phyloP scores from a whole-genome alignment of 1,140 invertebrate genomes.

The Nebria ingens region DNA sequence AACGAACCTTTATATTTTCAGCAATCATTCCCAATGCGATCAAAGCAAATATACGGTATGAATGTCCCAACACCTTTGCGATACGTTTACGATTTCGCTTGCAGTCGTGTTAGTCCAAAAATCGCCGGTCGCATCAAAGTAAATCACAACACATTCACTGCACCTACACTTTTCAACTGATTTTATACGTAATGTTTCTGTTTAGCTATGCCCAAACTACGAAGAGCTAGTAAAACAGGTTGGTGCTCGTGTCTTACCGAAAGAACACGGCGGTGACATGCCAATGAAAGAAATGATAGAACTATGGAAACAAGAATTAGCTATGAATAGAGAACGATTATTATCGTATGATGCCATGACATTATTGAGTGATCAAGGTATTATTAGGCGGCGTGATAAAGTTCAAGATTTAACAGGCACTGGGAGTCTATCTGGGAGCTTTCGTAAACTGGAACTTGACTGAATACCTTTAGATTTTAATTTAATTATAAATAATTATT shows the following conservation, averaged over 20 bases:
- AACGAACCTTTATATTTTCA: too few relatives aligned
- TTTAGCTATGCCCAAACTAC: not conserved
- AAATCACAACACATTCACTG: constrained; percentile 26
- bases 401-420: constrained; percentile 37
- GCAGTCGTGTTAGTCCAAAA: constrained; percentile 55
- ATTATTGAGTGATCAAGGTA: constrained; percentile 44
- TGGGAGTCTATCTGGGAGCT: constrained; percentile 57
- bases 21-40: constrained; percentile 67
- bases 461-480: constrained; percentile 28
- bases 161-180: too few relatives aligned
- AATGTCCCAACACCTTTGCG: constrained; percentile 56
- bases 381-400: constrained; percentile 48
- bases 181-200: not conserved
- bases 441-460: constrained; percentile 67
- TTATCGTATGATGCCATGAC: constrained; percentile 50
- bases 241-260: constrained; percentile 56
- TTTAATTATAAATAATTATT: not conserved
- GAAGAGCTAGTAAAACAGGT: constrained; percentile 51
- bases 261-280: constrained; percentile 63
- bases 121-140: constrained; percentile 52
- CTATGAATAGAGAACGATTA: constrained; percentile 42
- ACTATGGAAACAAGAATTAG: constrained; percentile 54
- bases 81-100: constrained; percentile 61
- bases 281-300: constrained; percentile 64
- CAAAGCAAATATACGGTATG: constrained; percentile 61